A percentile compares a stretch with the other conserved stretches of the same genome.
phyloP scores from a whole-genome alignment of 2,113 vertebrate genomes.

The Phalacrocorax aristotelis region DNA sequence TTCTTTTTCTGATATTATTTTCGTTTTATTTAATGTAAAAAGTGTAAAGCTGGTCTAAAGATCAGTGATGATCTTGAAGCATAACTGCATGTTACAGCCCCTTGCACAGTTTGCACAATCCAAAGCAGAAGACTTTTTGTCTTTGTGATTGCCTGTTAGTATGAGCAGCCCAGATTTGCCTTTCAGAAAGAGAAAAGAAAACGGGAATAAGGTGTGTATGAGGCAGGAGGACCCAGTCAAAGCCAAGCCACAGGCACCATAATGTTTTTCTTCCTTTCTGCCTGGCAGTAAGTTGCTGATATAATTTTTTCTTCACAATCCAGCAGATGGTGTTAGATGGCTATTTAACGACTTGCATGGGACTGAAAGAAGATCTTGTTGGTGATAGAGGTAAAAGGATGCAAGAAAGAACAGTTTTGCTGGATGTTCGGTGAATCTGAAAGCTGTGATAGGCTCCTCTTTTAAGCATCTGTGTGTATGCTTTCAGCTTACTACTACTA shows the following conservation, averaged over 20 bases:
- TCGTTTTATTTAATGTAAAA: not conserved
- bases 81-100: not conserved
- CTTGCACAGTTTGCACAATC: not conserved
- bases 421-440: not conserved
- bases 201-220: not conserved
- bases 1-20: not conserved
- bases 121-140: not conserved
- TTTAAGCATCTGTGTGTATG: not conserved
- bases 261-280: not conserved
- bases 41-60: not conserved
- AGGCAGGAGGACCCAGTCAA: not conserved
- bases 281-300: not conserved
- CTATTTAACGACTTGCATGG: slow-evolving; percentile 32
- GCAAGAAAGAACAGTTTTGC: not conserved
- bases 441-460: not conserved
- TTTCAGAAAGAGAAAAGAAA: not conserved
- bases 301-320: not conserved
- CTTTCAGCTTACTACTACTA: slow-evolving; percentile 1
- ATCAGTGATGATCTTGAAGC: not conserved
- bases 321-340: slow-evolving; percentile 69
- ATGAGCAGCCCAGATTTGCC: not conserved
- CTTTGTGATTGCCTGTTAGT: not conserved
- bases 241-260: not conserved
- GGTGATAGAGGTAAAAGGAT: not conserved
- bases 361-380: not conserved